Evolutionary conservation across 2,113 vertebrate species (phyloP).

Genomic region (Tachycineta bicolor): DNA sequence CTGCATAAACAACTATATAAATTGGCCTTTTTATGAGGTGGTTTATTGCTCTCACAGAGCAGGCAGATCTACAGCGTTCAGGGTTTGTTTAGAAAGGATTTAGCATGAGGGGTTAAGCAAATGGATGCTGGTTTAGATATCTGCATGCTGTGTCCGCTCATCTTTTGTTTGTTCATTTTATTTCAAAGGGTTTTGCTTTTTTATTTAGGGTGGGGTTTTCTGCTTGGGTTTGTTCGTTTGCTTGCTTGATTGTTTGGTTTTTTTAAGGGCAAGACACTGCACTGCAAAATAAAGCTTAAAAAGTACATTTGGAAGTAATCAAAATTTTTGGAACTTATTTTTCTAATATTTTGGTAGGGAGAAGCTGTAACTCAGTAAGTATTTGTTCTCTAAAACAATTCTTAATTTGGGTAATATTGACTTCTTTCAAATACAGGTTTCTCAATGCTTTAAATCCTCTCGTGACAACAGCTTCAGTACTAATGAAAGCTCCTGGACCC

Average conservation of each 20-base stretch:
- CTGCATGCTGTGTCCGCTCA: background rate
- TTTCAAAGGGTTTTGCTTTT: background rate
- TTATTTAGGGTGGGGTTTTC: background rate
- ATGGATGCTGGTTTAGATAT: background rate
- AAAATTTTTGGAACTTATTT: background rate
- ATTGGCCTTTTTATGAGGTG: background rate
- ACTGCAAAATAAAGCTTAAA: background rate
- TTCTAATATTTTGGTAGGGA: background rate
- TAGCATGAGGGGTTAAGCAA: background rate
- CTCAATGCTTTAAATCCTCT: slow-evolving; percentile 71
- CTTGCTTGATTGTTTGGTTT: no score
- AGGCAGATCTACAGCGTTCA: background rate
- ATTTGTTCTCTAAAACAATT: slow-evolving; percentile 27
- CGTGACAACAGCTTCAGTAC: slow-evolving; percentile 49
- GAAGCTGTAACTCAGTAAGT: background rate
- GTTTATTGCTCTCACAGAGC: slow-evolving; percentile 16
- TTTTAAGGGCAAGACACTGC: background rate
- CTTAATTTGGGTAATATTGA: slow-evolving; percentile 55
- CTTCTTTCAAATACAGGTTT: slow-evolving; percentile 62
- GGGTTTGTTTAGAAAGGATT: slow-evolving; percentile 22
- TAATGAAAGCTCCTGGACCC: slow-evolving; percentile 67
- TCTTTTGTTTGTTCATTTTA: background rate
- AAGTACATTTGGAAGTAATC: background rate
- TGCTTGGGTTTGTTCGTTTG: background rate
- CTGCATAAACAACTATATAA: background rate